Evolutionary conservation across 2,113 vertebrate species (phyloP), one percentile per base, ranked within the genome.

Genomic region (Peucedramus taeniatus): DNA sequence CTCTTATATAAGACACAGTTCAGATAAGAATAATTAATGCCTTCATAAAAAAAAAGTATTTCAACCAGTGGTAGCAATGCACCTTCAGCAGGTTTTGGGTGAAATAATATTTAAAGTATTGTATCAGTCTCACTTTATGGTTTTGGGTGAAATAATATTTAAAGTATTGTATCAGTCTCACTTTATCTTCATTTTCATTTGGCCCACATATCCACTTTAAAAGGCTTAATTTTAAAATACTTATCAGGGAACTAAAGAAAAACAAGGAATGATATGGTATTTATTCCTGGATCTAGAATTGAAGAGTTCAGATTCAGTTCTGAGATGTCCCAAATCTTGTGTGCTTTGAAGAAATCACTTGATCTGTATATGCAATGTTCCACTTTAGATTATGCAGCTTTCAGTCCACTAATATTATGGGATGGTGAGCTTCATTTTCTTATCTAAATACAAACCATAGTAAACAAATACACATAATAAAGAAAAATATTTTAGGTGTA

Each of bases 201-300:
- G 13, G 39, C 24, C 20, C 33, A n/a, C 1, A 28, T 50, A 75
- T 12, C 7, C 17, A 30, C 6, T 59, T 85, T 15, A 54, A 76
- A 81, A 54, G 3, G 2, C 75, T 72, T 51, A 68, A 51, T 51
- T 89, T 71, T 15, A 40, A 69, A 61, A 23, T 30, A 1, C 18
- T 74, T 78, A 13, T 54, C 11, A 40, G 39, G 44, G 26, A 86
- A 22, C 8, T n/a, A 50, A 70, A 79, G 13, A 66, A 31, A 92
- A 49, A 20, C 1, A 17, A 54, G 35, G 3, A 81, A 70, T 21
- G 1, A 15, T 70, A 13, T 2, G 3, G 8, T 5, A 11, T 10
- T 71, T 44, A 21, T 42, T 69, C 9, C 7, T 33, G 17, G 6
- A 13, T 45, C 31, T 44, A n/a, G 7, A 12, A 59, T 0, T 54